Evolutionary conservation across 2,113 vertebrate species (phyloP).

Genomic region (Nyctereutes procyonoides): DNA sequence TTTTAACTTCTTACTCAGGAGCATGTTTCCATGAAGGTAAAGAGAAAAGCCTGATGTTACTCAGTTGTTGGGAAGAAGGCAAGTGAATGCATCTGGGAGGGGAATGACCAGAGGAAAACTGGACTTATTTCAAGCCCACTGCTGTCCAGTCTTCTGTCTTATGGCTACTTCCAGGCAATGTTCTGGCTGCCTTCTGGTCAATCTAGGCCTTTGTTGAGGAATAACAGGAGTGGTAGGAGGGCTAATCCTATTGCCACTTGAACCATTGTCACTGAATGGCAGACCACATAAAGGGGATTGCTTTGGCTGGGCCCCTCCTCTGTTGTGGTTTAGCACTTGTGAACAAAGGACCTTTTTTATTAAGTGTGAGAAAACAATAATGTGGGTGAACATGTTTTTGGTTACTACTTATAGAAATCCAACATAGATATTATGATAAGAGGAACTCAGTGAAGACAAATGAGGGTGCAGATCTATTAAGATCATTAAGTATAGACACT

Average conservation of each 20-base stretch:
- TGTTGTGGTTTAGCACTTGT: neutral
- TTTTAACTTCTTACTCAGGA: neutral
- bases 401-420: neutral
- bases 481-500: neutral
- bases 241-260: neutral
- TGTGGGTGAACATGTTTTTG: neutral
- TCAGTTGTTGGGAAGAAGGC: neutral
- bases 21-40: neutral
- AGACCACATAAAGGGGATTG: neutral
- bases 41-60: neutral
- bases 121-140: neutral
- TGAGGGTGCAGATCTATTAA: neutral
- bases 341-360: neutral
- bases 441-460: neutral
- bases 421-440: neutral
- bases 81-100: neutral
- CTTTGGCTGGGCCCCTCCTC: neutral
- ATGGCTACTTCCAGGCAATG: neutral
- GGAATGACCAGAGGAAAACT: neutral
- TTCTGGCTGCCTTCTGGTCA: neutral
- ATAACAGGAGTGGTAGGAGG: neutral
- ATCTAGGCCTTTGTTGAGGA: neutral
- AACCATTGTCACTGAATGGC: neutral
- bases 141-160: neutral
- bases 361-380: neutral